These are phyloP conservation scores for Phrynocephalus forsythii DNA, from an alignment of 2,797 vertebrate species.

Conservation along the genomic window DNA sequence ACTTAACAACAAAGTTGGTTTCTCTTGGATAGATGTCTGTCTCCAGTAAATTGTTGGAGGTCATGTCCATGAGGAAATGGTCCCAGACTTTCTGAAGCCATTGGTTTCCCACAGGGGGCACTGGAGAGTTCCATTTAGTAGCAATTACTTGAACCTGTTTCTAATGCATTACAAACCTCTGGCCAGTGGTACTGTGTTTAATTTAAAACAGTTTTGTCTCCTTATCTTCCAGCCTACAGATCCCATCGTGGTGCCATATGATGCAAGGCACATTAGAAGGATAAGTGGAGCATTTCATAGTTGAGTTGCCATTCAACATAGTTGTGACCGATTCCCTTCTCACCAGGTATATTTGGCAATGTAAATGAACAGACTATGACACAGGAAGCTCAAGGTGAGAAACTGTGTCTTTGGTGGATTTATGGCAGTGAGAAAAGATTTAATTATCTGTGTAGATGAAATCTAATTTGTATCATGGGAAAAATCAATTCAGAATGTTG, in stretches of 20 bases:
- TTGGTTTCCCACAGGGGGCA: too few relatives aligned
- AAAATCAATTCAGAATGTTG: slow-evolving; percentile 11
- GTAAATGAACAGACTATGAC: slow-evolving; percentile 28
- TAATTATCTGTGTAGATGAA: not conserved
- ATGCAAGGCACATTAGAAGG: slow-evolving; percentile 53
- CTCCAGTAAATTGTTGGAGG: too few relatives aligned
- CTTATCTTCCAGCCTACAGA: slow-evolving; percentile 57
- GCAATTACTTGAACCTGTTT: too few relatives aligned
- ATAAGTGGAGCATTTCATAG: slow-evolving; percentile 47
- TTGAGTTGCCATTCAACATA: slow-evolving; percentile 11
- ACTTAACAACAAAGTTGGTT: too few relatives aligned
- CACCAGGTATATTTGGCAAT: not conserved
- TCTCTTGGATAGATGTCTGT: too few relatives aligned
- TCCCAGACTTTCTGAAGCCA: too few relatives aligned
- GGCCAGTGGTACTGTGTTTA: not conserved
- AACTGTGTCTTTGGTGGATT: slow-evolving; percentile 23
- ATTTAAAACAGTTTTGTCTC: slow-evolving; percentile 24
- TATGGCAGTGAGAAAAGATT: slow-evolving; percentile 16
- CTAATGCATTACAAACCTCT: slow-evolving; percentile 15
- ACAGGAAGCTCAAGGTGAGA: slow-evolving; percentile 35
- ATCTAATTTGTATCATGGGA: slow-evolving; percentile 24
- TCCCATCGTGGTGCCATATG: slow-evolving; percentile 36
- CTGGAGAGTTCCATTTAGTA: too few relatives aligned
- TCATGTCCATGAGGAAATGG: too few relatives aligned
- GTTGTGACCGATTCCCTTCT: slow-evolving; percentile 22